A percentile compares a stretch with the other conserved stretches of the same genome.
Evolutionary conservation across 1,140 invertebrate genomes (phyloP).

Genomic region (Asobara japonica): DNA sequence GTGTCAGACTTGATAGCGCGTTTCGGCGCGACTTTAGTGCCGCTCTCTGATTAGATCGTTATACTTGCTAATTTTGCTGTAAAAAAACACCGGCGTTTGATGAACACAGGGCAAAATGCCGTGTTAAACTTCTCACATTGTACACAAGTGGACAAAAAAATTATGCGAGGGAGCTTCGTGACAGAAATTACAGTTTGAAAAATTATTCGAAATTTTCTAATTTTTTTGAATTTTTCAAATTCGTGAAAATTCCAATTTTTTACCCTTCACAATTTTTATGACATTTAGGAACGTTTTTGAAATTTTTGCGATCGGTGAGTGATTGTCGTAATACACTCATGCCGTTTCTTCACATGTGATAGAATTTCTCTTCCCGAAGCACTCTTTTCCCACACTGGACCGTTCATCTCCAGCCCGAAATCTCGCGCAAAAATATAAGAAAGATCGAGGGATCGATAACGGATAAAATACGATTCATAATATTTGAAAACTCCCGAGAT

Average conservation of each 20-base stretch:
- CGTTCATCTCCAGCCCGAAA: background rate
- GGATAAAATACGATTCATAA: background rate
- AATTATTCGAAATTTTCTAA: too few species aligned
- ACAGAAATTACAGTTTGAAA: too few species aligned
- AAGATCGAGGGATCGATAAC: background rate
- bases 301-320: too few species aligned
- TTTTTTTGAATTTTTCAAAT: too few species aligned
- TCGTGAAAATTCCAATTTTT: too few species aligned
- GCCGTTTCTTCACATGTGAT: too few species aligned
- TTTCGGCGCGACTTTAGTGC: background rate
- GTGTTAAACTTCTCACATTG: constrained; percentile 13
- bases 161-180: too few species aligned
- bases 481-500: background rate
- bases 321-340: too few species aligned
- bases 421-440: background rate
- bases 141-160: too few species aligned
- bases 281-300: too few species aligned
- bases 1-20: constrained; percentile 6
- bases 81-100: constrained; percentile 47
- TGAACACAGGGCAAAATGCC: constrained; percentile 35
- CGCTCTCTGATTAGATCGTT: constrained; percentile 53
- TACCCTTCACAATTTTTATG: too few species aligned
- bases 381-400: background rate
- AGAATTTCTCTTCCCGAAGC: too few species aligned
- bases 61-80: constrained; percentile 46